Conservation (phyloP, 1,140 invertebrate species). For the Agrypnia vestita region DNA sequence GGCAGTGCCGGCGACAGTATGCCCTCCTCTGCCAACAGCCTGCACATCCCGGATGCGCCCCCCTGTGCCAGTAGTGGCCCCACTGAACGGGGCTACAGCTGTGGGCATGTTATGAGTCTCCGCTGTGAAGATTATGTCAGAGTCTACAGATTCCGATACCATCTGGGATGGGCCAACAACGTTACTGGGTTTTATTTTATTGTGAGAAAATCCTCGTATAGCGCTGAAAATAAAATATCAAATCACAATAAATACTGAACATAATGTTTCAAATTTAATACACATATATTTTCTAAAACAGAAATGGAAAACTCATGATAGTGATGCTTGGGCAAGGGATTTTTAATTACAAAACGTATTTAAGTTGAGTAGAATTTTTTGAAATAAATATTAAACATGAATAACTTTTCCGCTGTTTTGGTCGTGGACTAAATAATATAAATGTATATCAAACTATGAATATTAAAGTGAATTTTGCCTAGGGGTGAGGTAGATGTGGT, state of each 20-base stretch:
- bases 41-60: slow-evolving; percentile 96
- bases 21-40: slow-evolving; percentile 91
- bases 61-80: slow-evolving; percentile 97
- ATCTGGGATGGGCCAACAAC: slow-evolving; percentile 80
- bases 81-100: slow-evolving; percentile 93
- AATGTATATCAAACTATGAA: too few relatives aligned
- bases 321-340: too few relatives aligned
- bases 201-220: slow-evolving; percentile 87
- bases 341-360: too few relatives aligned
- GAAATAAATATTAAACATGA: too few relatives aligned
- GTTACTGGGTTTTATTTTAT: slow-evolving; percentile 76
- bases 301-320: too few relatives aligned
- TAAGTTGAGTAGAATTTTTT: too few relatives aligned
- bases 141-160: slow-evolving; percentile 72
- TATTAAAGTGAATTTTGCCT: too few relatives aligned
- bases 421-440: too few relatives aligned
- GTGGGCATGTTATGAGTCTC: slow-evolving; percentile 99
- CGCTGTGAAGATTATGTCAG: slow-evolving; percentile 97
- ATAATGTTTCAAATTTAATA: neutral
- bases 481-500: too few relatives aligned
- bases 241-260: neutral
- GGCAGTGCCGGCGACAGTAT: slow-evolving; percentile 95
- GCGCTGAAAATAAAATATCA: slow-evolving; percentile 78
- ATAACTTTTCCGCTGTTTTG: too few relatives aligned
- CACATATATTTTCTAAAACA: too few relatives aligned